Percentiles rank a stretch among this genome's conserved stretches.
These are phyloP conservation scores for Ceratosolen fusciceps DNA, from an alignment of 1,140 invertebrate genomes.

Conservation along the genomic window DNA sequence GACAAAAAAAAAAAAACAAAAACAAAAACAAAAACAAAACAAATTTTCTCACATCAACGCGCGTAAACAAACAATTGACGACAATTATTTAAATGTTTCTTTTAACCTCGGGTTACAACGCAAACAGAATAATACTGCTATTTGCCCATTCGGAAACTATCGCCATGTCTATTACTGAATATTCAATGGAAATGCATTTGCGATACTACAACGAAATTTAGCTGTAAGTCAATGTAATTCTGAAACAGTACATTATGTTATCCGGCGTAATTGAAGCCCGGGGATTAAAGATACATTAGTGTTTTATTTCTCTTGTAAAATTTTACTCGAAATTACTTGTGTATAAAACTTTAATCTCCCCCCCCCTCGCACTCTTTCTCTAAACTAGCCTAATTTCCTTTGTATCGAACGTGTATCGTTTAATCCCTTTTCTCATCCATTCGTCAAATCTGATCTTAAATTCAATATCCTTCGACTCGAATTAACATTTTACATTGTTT, in stretches of 20 bases:
- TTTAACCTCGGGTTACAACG: neutral
- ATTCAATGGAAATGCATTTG: neutral
- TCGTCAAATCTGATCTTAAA: neutral
- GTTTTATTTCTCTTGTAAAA: neutral
- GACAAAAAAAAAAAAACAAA: too few species aligned
- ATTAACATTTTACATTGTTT: too few species aligned
- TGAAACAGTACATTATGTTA: neutral
- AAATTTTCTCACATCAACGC: neutral
- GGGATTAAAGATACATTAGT: slow-evolving; percentile 1
- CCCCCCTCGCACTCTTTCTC: neutral
- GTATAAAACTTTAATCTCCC: neutral
- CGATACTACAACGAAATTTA: neutral
- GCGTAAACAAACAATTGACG: neutral
- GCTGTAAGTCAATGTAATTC: slow-evolving; percentile 1
- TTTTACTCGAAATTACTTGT: slow-evolving; percentile 2
- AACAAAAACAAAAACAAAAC: too few species aligned
- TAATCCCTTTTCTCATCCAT: neutral
- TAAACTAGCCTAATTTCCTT: too few species aligned
- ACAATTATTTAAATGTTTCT: neutral
- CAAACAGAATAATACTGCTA: neutral
- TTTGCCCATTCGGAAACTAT: neutral
- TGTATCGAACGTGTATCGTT: too few species aligned
- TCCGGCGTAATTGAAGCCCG: neutral
- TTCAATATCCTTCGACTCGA: too few species aligned
- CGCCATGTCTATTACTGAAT: neutral